A percentile compares a stretch with the other conserved stretches of the same genome.
Conservation (phyloP, 2,797 vertebrate genomes). For the Hemitrygon akajei region DNA sequence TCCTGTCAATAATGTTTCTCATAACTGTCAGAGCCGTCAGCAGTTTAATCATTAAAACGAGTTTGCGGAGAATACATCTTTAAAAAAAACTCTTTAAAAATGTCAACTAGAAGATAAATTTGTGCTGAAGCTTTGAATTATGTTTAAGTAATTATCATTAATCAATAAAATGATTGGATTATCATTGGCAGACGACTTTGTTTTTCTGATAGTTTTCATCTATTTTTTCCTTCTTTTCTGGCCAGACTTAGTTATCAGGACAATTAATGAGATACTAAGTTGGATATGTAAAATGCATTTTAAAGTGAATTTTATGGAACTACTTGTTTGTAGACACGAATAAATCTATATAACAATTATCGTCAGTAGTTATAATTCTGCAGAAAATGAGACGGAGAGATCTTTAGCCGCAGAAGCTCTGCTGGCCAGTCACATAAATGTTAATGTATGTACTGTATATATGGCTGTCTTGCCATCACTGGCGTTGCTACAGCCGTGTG, state of each 20-base stretch:
- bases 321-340: neutral
- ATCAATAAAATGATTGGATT: neutral
- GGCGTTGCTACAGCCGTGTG: neutral
- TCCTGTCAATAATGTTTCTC: conserved; percentile 25
- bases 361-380: neutral
- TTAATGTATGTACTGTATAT: too few species aligned
- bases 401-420: too few species aligned
- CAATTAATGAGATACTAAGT: neutral
- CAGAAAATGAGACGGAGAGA: too few species aligned
- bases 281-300: neutral
- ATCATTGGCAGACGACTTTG: neutral
- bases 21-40: conserved; percentile 15
- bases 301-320: neutral
- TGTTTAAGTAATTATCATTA: neutral
- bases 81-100: neutral
- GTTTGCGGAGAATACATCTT: neutral
- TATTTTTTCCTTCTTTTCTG: neutral
- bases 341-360: neutral
- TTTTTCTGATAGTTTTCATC: neutral
- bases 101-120: neutral
- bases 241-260: neutral
- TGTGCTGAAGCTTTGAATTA: neutral
- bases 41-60: neutral
- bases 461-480: conserved; percentile 17
- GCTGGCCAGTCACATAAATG: too few species aligned